These are phyloP conservation scores for Meda fulgida DNA, from an alignment of 2,797 vertebrate species.

Conservation along the genomic window DNA sequence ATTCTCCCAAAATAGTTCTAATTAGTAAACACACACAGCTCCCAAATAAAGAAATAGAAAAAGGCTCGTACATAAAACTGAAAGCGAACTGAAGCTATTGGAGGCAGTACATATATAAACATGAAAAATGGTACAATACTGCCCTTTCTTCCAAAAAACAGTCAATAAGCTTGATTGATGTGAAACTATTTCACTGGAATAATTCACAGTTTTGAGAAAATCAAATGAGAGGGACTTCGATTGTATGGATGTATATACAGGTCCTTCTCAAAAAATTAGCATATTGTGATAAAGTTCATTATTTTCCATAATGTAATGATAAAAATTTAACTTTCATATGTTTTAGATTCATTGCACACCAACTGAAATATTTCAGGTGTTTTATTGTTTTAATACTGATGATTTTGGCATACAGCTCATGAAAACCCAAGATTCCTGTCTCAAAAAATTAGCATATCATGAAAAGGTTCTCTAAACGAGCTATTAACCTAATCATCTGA, in stretches of 20 bases:
- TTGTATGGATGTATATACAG: background rate
- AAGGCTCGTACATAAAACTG: background rate
- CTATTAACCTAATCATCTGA: too few species aligned
- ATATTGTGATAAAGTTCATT: too few species aligned
- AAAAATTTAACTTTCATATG: too few species aligned
- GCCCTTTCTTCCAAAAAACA: background rate
- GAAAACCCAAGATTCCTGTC: too few species aligned
- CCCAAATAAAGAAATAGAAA: background rate
- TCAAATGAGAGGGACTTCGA: background rate
- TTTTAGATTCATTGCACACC: too few species aligned
- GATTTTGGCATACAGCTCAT: too few species aligned
- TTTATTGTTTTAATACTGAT: too few species aligned
- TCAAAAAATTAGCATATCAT: too few species aligned
- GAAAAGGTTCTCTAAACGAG: too few species aligned
- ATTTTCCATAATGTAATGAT: too few species aligned
- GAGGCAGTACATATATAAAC: conserved; percentile 15
- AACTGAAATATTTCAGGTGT: too few species aligned
- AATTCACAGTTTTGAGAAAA: conserved; percentile 33
- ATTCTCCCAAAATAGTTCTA: background rate
- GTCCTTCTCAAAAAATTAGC: too few species aligned
- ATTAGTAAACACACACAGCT: conserved; percentile 19
- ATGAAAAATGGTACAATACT: background rate
- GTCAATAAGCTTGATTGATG: background rate
- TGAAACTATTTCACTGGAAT: background rate
- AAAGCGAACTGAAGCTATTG: background rate